Percentiles rank a stretch among this genome's conserved stretches.
These are phyloP conservation scores for Habrosyne pyritoides DNA, from an alignment of 2,888 invertebrate genomes.

Conservation along the genomic window DNA sequence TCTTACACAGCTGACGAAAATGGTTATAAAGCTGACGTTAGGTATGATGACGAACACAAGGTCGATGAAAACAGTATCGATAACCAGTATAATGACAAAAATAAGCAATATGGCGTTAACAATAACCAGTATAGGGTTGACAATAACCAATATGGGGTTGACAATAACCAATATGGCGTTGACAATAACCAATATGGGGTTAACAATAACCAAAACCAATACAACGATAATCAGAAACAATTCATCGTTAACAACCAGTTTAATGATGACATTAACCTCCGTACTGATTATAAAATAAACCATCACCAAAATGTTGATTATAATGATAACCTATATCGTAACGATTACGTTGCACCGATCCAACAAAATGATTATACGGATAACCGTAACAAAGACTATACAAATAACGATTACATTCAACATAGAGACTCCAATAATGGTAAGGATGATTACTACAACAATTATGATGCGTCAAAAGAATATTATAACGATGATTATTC, in stretches of 20 bases:
- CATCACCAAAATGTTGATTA: too few species aligned
- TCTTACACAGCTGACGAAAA: conserved; percentile 87
- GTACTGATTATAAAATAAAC: conserved; percentile 15
- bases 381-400: conserved; percentile 27
- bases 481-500: conserved; percentile 63
- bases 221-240: too few species aligned
- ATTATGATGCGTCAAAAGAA: conserved; percentile 63
- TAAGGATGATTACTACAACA: conserved; percentile 43
- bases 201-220: too few species aligned
- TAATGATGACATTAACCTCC: conserved; percentile 26
- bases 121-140: conserved; percentile 17
- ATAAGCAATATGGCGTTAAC: conserved; percentile 13
- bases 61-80: conserved; percentile 35
- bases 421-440: conserved; percentile 19
- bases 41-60: conserved; percentile 78
- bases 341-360: conserved; percentile 15
- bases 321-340: conserved; percentile 14
- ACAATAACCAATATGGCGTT: too few species aligned
- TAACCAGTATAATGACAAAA: conserved; percentile 17
- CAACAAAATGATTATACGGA: conserved; percentile 21
- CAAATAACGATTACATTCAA: conserved; percentile 17
- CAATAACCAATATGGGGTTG: too few species aligned
- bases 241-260: conserved; percentile 3
- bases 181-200: too few species aligned
- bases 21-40: conserved; percentile 87